phyloP scores from a whole-genome alignment of 2,888 invertebrate genomes.

The Agelastica alni region DNA sequence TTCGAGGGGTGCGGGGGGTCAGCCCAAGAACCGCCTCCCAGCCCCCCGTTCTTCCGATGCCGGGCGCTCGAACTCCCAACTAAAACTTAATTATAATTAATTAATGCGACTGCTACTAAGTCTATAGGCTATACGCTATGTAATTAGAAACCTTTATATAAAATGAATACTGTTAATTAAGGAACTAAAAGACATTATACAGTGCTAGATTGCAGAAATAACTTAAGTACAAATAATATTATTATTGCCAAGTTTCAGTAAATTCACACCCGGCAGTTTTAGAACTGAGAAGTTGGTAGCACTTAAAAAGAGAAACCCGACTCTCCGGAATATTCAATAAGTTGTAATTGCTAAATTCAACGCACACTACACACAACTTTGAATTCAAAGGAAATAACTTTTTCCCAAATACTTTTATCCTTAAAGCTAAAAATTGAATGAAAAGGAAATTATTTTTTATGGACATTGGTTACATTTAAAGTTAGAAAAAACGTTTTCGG shows the following conservation, averaged over 20 bases:
- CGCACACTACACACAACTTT: slow-evolving; percentile 6
- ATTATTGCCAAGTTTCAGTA: slow-evolving; percentile 40
- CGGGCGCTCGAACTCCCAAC: slow-evolving; percentile 59
- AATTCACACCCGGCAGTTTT: slow-evolving; percentile 34
- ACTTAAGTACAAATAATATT: slow-evolving; percentile 55
- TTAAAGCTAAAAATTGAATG: no score
- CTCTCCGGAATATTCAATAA: slow-evolving; percentile 18
- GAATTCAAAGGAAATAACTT: not conserved
- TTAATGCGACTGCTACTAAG: slow-evolving; percentile 53
- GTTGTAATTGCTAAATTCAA: slow-evolving; percentile 7
- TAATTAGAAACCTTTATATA: slow-evolving; percentile 66
- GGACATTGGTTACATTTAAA: no score
- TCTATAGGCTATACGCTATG: slow-evolving; percentile 61
- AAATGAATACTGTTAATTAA: slow-evolving; percentile 66
- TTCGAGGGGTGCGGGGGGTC: slow-evolving; percentile 8
- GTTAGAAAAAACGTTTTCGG: no score
- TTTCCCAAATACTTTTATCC: no score
- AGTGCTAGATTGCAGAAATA: slow-evolving; percentile 55
- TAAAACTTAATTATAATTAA: slow-evolving; percentile 85
- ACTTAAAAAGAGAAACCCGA: slow-evolving; percentile 15
- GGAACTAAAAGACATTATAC: slow-evolving; percentile 63
- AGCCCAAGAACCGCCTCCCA: slow-evolving; percentile 20
- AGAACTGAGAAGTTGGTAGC: slow-evolving; percentile 30
- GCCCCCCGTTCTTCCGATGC: slow-evolving; percentile 56
- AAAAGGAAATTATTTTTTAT: no score